Conservation (phyloP, 2,797 vertebrate genomes). For the Pteronotus mesoamericanus region DNA sequence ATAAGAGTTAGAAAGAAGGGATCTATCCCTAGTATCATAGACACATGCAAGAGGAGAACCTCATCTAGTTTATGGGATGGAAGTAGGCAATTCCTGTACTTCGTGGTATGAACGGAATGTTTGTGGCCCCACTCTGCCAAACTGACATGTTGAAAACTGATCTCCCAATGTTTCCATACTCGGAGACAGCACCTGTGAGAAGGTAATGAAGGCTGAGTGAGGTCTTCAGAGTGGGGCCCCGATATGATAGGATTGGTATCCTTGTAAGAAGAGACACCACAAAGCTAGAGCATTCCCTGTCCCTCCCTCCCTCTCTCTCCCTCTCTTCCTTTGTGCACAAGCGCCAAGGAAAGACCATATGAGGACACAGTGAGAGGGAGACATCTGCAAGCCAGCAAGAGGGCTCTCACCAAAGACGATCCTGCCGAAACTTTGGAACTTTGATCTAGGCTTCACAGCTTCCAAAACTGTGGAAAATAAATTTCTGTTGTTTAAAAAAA, state of each 20-base stretch:
- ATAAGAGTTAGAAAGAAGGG: background rate
- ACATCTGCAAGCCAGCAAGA: background rate
- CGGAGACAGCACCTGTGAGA: background rate
- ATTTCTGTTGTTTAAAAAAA: background rate
- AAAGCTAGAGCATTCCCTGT: background rate
- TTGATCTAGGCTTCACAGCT: background rate
- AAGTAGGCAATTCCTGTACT: background rate
- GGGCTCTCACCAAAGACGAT: background rate
- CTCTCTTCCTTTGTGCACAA: too few relatives aligned
- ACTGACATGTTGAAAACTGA: background rate
- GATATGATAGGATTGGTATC: background rate
- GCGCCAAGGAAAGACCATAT: background rate
- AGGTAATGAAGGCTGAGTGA: background rate
- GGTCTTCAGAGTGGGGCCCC: background rate
- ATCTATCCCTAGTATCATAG: background rate
- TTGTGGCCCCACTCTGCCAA: background rate
- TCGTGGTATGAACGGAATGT: background rate
- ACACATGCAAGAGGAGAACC: background rate
- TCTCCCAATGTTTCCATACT: background rate
- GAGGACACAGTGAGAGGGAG: background rate
- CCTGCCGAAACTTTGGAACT: background rate
- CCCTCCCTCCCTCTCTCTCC: too few relatives aligned
- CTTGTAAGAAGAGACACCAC: background rate
- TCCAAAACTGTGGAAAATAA: background rate
- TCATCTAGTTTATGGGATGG: background rate